Evolutionary conservation across 1,140 invertebrate genomes (phyloP).

Genomic region (Hyles vespertilio): DNA sequence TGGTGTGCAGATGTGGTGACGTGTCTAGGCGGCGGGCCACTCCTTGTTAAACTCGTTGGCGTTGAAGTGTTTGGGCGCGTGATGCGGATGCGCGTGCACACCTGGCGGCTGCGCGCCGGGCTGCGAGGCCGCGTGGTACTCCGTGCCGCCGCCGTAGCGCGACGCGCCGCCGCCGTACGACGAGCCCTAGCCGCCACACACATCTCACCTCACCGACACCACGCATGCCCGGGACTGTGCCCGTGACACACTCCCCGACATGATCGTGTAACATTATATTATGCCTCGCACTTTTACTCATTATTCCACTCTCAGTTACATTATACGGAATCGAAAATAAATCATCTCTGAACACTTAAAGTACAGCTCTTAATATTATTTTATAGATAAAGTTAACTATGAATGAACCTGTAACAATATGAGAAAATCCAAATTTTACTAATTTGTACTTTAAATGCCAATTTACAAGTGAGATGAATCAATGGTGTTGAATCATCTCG

Average conservation of each 20-base stretch:
- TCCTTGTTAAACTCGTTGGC: constrained; percentile 73
- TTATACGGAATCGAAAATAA: constrained; percentile 63
- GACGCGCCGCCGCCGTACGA: constrained; percentile 71
- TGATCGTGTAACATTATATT: background rate
- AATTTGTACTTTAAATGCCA: constrained; percentile 76
- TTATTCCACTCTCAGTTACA: constrained; percentile 51
- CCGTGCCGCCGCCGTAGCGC: constrained; percentile 56
- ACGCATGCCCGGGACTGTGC: background rate
- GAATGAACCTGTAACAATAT: constrained; percentile 76
- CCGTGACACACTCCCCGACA: background rate
- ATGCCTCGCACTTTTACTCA: no score
- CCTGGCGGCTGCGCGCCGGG: constrained; percentile 57
- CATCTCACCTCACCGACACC: constrained; percentile 2
- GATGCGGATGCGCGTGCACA: constrained; percentile 69
- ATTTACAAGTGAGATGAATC: constrained; percentile 72
- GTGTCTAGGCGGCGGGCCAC: constrained; percentile 68
- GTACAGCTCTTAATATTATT: constrained; percentile 75
- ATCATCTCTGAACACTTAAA: constrained; percentile 74
- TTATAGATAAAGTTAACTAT: constrained; percentile 69
- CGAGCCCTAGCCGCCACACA: constrained; percentile 57
- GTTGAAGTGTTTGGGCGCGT: constrained; percentile 73
- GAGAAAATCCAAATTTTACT: constrained; percentile 75
- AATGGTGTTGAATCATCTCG: constrained; percentile 64
- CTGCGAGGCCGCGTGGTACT: constrained; percentile 49
- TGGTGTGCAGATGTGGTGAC: constrained; percentile 2